Evolutionary conservation across 2,797 vertebrate genomes (phyloP).

Genomic region (Onychomys torridus): DNA sequence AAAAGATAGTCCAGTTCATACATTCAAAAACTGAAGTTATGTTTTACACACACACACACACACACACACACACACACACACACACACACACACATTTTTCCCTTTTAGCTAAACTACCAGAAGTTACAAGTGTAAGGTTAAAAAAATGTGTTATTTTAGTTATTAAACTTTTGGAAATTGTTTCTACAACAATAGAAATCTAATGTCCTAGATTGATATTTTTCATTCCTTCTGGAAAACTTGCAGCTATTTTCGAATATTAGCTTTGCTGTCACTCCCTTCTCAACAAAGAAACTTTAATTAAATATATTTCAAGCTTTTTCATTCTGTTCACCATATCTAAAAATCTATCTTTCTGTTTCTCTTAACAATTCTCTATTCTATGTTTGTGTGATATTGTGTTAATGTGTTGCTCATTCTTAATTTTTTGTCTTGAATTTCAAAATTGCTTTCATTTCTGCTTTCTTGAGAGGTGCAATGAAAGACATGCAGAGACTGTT

Average conservation of each 20-base stretch:
- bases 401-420: neutral
- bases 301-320: neutral
- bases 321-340: neutral
- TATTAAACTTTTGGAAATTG: neutral
- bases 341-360: neutral
- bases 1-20: neutral
- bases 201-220: neutral
- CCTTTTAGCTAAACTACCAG: neutral
- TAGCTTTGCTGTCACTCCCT: neutral
- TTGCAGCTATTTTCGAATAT: neutral
- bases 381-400: neutral
- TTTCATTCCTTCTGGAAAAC: neutral
- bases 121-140: neutral
- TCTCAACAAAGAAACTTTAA: conserved; percentile 18
- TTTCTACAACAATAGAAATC: neutral
- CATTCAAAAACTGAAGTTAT: neutral
- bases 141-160: neutral
- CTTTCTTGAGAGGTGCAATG: neutral
- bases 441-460: neutral
- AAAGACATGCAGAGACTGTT: neutral
- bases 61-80: neutral
- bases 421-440: conserved; percentile 17
- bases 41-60: neutral
- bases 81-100: neutral
- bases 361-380: neutral